Base-by-base conservation (phyloP, 2,888 invertebrate genomes). In the Pterostichus madidus region DNA sequence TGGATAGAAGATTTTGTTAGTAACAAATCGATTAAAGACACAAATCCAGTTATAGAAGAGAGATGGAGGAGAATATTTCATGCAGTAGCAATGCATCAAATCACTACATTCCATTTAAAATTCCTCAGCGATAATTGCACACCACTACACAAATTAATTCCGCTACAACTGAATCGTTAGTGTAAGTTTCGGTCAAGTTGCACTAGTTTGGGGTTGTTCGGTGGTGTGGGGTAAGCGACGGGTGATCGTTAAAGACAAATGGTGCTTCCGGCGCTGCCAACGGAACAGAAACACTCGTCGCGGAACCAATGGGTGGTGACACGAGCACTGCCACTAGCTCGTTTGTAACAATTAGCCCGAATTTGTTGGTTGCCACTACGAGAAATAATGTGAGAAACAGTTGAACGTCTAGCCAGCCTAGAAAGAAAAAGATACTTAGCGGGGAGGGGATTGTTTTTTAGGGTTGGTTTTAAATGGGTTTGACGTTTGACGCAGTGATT, bases 321-420 rank as follows among this genome's bases (percentile, higher is more conserved):
- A 77, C n/a, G 11, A 13, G n/a, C 39, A 52, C 11, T 17, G 71
- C n/a, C 35, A 53, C 32, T n/a, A 71, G 76, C 31, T 77, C 76
- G 76, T 77, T 77, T 56, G 76, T 77, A 77, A 77, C 76, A 77
- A 77, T 77, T 77, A 77, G 39, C 35, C 32, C 15, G 56, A 39
- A 71, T 71, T 44, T 75, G 53, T n/a, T 75, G 52, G 10, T n/a
- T 49, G 75, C 49, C 53, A 49, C 49, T 2, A 5, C 8, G 59
- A 11, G n/a, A 35, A 64, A 13, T 64, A 64, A 64, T 64, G 64
- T 64, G 64, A 32, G 64, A 64, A 64, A 49, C 49, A 10, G n/a
- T n/a, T 2, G 10, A 49, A n/a, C 49, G 2, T n/a, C 11, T 11
- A 49, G 49, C 49, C 10, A 10, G 13, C 39, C 39, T 3, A 2